phyloP scores from a whole-genome alignment of 2,888 invertebrate species.

The Leucophora obtusa region DNA sequence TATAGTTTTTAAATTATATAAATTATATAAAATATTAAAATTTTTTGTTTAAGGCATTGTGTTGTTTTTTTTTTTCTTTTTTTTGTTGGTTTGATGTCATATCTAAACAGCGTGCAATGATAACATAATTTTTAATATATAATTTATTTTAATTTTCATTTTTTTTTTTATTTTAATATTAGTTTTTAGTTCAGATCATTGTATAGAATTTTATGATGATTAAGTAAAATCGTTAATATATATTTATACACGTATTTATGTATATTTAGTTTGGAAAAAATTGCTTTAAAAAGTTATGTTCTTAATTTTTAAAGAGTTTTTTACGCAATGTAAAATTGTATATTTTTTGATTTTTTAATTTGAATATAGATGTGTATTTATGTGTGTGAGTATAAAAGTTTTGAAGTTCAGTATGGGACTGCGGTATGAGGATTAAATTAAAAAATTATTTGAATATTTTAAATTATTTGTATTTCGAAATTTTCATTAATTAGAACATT shows the following conservation, averaged over 20 bases:
- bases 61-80: slow-evolving; percentile 20
- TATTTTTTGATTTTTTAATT: slow-evolving; percentile 6
- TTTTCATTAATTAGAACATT: no score
- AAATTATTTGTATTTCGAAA: no score
- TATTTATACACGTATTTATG: slow-evolving; percentile 29
- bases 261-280: slow-evolving; percentile 52
- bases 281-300: slow-evolving; percentile 52
- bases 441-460: no score
- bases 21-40: slow-evolving; percentile 10
- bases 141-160: slow-evolving; percentile 15
- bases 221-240: slow-evolving; percentile 46
- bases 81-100: slow-evolving; percentile 52
- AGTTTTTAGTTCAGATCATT: slow-evolving; percentile 33
- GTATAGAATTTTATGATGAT: slow-evolving; percentile 46
- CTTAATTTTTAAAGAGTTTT: slow-evolving; percentile 27
- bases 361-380: neutral
- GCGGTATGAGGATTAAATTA: no score
- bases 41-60: slow-evolving; percentile 52
- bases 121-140: slow-evolving; percentile 39
- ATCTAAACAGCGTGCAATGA: slow-evolving; percentile 55
- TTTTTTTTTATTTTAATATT: no score
- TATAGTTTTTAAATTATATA: no score
- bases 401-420: neutral
- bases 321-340: slow-evolving; percentile 6
- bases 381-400: neutral